Evolutionary conservation across 2,113 vertebrate genomes (phyloP).

Genomic region (Helogale parvula): DNA sequence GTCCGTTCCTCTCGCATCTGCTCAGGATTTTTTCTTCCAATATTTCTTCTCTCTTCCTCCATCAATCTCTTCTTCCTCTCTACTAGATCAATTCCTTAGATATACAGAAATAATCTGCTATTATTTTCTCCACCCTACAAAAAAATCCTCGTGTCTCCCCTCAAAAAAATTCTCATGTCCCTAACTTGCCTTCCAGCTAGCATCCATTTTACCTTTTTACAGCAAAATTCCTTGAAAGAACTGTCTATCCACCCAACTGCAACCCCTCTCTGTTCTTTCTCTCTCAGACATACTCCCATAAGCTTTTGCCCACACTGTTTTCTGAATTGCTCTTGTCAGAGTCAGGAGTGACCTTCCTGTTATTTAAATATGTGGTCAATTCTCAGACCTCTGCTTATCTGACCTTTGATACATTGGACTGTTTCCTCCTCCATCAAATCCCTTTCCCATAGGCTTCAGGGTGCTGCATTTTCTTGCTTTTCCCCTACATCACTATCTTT

Average conservation of each 20-base stretch:
- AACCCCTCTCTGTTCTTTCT: background rate
- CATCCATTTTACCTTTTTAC: background rate
- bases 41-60: background rate
- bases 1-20: background rate
- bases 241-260: background rate
- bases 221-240: background rate
- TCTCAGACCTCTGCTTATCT: background rate
- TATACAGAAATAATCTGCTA: background rate
- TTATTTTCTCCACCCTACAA: background rate
- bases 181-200: background rate
- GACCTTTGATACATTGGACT: background rate
- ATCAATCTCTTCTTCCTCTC: background rate
- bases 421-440: background rate
- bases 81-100: background rate
- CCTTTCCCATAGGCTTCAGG: background rate
- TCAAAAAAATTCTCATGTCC: background rate
- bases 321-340: background rate
- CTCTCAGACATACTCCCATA: background rate
- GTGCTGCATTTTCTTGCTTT: background rate
- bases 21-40: background rate
- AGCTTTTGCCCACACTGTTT: background rate
- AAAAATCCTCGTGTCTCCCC: background rate
- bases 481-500: background rate
- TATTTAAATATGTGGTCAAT: background rate
- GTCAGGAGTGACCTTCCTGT: background rate